These are phyloP conservation scores for Clepsis dumicolana DNA, from an alignment of 2,888 invertebrate genomes.

Conservation along the genomic window DNA sequence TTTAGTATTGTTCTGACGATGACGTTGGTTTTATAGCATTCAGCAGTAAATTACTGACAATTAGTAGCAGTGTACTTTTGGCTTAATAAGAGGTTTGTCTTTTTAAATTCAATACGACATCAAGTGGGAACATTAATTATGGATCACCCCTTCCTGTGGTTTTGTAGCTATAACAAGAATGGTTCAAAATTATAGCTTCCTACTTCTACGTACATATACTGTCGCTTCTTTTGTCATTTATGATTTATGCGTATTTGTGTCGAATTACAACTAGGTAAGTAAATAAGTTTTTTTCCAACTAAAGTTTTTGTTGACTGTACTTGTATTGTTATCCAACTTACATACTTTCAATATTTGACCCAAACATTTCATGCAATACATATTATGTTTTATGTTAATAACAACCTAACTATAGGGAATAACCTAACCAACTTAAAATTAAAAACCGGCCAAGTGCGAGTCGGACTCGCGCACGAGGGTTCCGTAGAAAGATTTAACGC, in stretches of 20 bases:
- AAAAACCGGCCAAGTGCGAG: too few relatives aligned
- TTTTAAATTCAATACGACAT: neutral
- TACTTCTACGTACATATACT: neutral
- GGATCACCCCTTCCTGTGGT: neutral
- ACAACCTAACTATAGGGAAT: too few relatives aligned
- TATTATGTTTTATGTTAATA: too few relatives aligned
- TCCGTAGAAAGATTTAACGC: too few relatives aligned
- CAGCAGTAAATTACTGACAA: neutral
- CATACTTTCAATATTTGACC: too few relatives aligned
- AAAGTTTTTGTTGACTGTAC: too few relatives aligned
- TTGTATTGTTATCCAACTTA: too few relatives aligned
- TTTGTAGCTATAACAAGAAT: neutral
- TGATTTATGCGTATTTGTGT: neutral
- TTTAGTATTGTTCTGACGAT: too few relatives aligned
- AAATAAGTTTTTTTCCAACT: too few relatives aligned
- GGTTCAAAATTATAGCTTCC: neutral
- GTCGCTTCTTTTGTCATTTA: conserved; percentile 4
- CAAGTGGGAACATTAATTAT: neutral
- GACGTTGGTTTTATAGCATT: neutral
- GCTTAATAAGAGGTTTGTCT: neutral
- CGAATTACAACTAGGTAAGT: neutral
- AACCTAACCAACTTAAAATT: too few relatives aligned
- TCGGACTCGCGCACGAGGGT: too few relatives aligned
- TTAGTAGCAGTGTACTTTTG: neutral
- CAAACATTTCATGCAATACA: too few relatives aligned